These are phyloP conservation scores for Ascaphus truei DNA, from an alignment of 2,113 vertebrate genomes.

Conservation along the genomic window DNA sequence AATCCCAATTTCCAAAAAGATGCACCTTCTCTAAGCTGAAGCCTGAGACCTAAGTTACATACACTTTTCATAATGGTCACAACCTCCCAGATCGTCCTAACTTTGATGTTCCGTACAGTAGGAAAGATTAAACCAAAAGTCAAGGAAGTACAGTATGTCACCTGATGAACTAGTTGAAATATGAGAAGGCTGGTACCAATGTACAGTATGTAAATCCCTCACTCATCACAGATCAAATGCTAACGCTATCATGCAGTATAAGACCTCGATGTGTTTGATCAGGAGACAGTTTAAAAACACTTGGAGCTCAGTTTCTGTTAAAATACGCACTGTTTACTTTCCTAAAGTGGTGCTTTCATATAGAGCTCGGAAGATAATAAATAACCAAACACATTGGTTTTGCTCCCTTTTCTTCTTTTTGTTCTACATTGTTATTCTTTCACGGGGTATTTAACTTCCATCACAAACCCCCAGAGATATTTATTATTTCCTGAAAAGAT, in stretches of 20 bases:
- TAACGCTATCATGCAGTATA: neutral
- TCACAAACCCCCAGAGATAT: neutral
- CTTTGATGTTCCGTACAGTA: slow-evolving; percentile 36
- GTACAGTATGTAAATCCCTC: slow-evolving; percentile 28
- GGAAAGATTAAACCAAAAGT: slow-evolving; percentile 20
- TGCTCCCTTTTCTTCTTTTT: neutral
- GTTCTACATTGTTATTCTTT: neutral
- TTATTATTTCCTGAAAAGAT: neutral
- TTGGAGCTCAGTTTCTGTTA: neutral
- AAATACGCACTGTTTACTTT: neutral
- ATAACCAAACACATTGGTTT: neutral
- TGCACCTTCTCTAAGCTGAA: neutral
- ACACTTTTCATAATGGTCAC: neutral
- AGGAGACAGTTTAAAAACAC: slow-evolving; percentile 15
- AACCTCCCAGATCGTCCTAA: slow-evolving; percentile 15
- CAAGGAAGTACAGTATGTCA: slow-evolving; percentile 22
- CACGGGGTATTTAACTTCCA: neutral
- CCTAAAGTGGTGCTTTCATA: neutral
- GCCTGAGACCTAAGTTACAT: neutral
- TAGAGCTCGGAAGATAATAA: neutral
- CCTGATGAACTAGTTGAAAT: slow-evolving; percentile 11
- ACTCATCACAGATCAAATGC: slow-evolving; percentile 28
- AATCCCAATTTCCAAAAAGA: neutral
- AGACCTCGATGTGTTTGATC: slow-evolving; percentile 6
- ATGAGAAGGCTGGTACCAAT: slow-evolving; percentile 23